These are phyloP conservation scores for Drosophila azteca DNA, from an alignment of 1,140 invertebrate species.

Conservation along the genomic window DNA sequence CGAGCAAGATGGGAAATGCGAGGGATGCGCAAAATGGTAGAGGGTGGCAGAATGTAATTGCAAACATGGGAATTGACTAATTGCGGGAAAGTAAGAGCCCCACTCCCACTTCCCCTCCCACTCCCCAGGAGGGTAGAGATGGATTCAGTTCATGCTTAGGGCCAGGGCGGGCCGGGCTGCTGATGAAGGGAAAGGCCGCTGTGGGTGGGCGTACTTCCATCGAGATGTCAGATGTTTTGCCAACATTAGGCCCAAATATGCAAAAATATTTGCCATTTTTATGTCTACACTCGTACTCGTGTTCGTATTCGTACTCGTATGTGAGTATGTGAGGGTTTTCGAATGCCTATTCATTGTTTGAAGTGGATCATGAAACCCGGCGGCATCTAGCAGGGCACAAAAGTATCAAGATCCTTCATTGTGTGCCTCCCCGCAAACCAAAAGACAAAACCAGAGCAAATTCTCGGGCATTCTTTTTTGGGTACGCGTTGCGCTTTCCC, in stretches of 20 bases:
- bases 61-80: constrained; percentile 70
- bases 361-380: constrained; percentile 6
- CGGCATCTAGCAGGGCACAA: constrained; percentile 36
- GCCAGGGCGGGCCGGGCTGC: background rate
- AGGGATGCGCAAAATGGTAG: constrained; percentile 21
- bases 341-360: constrained; percentile 16
- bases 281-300: too few relatives aligned
- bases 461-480: constrained; percentile 9
- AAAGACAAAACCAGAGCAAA: constrained; percentile 40
- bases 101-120: background rate
- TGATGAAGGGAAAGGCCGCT: background rate
- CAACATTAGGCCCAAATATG: constrained; percentile 55
- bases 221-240: constrained; percentile 59
- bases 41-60: constrained; percentile 38
- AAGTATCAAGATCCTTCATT: constrained; percentile 58
- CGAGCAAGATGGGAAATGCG: constrained; percentile 13
- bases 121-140: too few relatives aligned
- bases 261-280: constrained; percentile 55
- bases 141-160: too few relatives aligned
- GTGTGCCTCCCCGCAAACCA: constrained; percentile 36
- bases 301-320: background rate
- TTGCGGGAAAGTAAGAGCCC: constrained; percentile 53
- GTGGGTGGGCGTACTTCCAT: constrained; percentile 32
- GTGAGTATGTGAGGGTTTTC: background rate
- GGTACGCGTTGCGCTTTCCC: constrained; percentile 29